Conservation (phyloP, 2,888 invertebrate genomes). For the Pasiphila rectangulata region DNA sequence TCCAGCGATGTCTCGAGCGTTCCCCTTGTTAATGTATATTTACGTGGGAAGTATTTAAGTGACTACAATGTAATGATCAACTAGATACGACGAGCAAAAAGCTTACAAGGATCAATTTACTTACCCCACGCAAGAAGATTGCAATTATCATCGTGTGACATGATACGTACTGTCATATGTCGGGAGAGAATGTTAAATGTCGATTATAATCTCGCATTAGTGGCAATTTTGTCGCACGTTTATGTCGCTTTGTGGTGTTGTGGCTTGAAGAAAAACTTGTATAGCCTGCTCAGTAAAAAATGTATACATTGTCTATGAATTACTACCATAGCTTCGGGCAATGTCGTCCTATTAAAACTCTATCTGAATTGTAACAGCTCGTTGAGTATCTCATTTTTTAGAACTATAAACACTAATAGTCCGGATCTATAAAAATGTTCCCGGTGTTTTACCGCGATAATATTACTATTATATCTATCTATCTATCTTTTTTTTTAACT, state of each 20-base stretch:
- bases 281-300: constrained; percentile 41
- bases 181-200: constrained; percentile 24
- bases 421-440: neutral
- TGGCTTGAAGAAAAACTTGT: constrained; percentile 58
- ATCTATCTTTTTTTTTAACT: too few species aligned
- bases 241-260: constrained; percentile 57
- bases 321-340: neutral
- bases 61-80: constrained; percentile 4
- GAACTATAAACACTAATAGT: neutral
- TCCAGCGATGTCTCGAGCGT: neutral
- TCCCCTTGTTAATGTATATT: neutral
- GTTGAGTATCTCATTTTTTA: neutral
- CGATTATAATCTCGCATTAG: constrained; percentile 27
- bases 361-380: neutral
- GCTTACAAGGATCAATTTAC: constrained; percentile 26
- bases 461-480: too few species aligned
- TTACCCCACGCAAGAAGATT: constrained; percentile 23
- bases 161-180: constrained; percentile 26
- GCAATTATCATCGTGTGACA: constrained; percentile 30
- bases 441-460: neutral
- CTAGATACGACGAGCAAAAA: constrained; percentile 7
- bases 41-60: constrained; percentile 8
- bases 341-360: neutral
- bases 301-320: constrained; percentile 55
- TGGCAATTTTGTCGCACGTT: constrained; percentile 43